A percentile compares a stretch with the other conserved stretches of the same genome.
These are phyloP conservation scores for Mantis religiosa DNA, from an alignment of 2,888 invertebrate species.

Conservation along the genomic window DNA sequence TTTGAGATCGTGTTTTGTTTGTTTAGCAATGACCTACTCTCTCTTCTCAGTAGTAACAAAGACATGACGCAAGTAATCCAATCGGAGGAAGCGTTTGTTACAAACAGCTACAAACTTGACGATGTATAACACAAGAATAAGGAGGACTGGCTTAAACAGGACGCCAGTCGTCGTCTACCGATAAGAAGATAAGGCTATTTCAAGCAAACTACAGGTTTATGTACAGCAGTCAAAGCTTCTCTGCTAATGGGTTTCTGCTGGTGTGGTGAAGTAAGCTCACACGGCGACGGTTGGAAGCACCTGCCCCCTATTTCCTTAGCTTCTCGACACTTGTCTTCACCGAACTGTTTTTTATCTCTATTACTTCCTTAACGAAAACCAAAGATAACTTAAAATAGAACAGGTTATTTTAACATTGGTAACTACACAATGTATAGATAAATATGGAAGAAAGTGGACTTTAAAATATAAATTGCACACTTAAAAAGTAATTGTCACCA, in stretches of 20 bases:
- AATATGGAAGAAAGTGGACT: too few relatives aligned
- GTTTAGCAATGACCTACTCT: too few relatives aligned
- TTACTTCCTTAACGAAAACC: not conserved
- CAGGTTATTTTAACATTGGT: too few relatives aligned
- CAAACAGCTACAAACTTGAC: not conserved
- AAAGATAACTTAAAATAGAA: not conserved
- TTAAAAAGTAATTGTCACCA: too few relatives aligned
- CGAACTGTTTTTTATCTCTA: not conserved
- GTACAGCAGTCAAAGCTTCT: not conserved
- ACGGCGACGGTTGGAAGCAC: not conserved
- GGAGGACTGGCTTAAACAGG: not conserved
- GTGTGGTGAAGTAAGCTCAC: not conserved
- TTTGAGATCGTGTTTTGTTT: too few relatives aligned
- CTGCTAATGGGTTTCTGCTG: not conserved
- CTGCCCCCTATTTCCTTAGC: not conserved
- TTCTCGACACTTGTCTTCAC: not conserved
- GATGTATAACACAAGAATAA: not conserved
- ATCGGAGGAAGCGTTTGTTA: too few relatives aligned
- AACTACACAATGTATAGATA: too few relatives aligned
- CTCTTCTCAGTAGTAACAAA: too few relatives aligned
- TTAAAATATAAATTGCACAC: too few relatives aligned
- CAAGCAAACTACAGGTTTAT: not conserved
- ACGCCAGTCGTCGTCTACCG: not conserved
- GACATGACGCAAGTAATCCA: too few relatives aligned
- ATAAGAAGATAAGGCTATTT: not conserved